A percentile compares a stretch with the other conserved stretches of the same genome.
These are phyloP conservation scores for Aphaenogaster rudis DNA, from an alignment of 1,140 invertebrate genomes.

Conservation along the genomic window DNA sequence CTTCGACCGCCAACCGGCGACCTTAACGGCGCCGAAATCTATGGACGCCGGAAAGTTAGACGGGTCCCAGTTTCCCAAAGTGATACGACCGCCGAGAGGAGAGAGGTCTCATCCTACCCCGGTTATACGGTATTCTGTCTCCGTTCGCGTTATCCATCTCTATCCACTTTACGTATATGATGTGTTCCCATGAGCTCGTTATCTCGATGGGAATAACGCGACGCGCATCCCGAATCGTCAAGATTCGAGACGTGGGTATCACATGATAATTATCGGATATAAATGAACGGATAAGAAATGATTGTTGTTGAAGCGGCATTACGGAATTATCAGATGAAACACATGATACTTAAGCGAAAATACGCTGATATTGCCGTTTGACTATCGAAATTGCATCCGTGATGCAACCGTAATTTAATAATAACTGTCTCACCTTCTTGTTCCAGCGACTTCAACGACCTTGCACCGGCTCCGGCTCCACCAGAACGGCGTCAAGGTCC, in stretches of 20 bases:
- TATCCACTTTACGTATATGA: constrained; percentile 34
- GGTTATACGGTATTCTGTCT: constrained; percentile 50
- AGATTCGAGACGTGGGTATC: not conserved
- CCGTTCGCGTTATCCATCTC: constrained; percentile 18
- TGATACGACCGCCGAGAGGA: constrained; percentile 36
- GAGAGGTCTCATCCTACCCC: not conserved
- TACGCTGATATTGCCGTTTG: not conserved
- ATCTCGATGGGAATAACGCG: constrained; percentile 20
- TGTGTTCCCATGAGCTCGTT: constrained; percentile 28
- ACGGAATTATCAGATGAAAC: not conserved
- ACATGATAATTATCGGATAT: not conserved
- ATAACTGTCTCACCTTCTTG: constrained; percentile 89
- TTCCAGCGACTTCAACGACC: constrained; percentile 94
- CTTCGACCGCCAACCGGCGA: constrained; percentile 39
- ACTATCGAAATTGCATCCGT: not conserved
- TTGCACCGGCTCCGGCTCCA: constrained; percentile 94
- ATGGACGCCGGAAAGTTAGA: constrained; percentile 65
- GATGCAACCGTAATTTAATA: not conserved
- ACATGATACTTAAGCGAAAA: not conserved
- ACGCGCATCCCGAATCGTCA: not conserved
- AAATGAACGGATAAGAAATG: not conserved
- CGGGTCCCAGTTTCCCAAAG: constrained; percentile 62
- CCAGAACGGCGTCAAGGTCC: constrained; percentile 95
- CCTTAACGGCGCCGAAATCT: constrained; percentile 66
- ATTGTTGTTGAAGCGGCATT: not conserved